A percentile compares a stretch with the other conserved stretches of the same genome.
Conservation (phyloP, 1,140 invertebrate species). For the Hyles euphorbiae region DNA sequence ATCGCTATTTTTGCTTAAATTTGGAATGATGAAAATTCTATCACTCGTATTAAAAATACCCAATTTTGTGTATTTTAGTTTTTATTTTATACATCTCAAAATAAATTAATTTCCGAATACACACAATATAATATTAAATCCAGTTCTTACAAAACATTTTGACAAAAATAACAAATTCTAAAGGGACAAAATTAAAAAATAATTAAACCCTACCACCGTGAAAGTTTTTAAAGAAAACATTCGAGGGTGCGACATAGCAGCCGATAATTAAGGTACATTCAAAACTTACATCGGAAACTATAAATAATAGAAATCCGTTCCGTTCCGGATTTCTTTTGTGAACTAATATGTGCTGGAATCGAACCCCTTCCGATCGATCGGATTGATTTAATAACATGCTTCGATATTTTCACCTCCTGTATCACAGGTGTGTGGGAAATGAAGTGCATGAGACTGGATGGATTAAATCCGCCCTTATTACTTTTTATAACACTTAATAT, state of each 20-base stretch:
- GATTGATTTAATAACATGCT: constrained; percentile 67
- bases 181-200: not conserved
- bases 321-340: constrained; percentile 70
- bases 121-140: too few species aligned
- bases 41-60: too few species aligned
- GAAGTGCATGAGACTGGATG: not conserved
- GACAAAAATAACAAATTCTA: too few species aligned
- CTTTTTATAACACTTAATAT: too few species aligned
- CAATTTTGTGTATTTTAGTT: too few species aligned
- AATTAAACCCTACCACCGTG: constrained; percentile 27
- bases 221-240: constrained; percentile 55
- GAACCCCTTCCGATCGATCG: constrained; percentile 66
- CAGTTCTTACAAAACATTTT: too few species aligned
- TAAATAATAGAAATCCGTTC: constrained; percentile 69
- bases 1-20: too few species aligned
- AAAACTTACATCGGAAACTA: constrained; percentile 67
- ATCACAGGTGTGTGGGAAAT: constrained; percentile 51
- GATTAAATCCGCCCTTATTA: too few species aligned
- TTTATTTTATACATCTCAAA: too few species aligned
- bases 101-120: too few species aligned
- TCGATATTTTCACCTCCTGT: constrained; percentile 47
- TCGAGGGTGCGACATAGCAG: constrained; percentile 56
- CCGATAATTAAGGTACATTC: constrained; percentile 73
- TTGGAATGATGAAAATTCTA: too few species aligned
- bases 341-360: constrained; percentile 59